phyloP scores from a whole-genome alignment of 2,888 invertebrate genomes.

The Sarcophaga subvicina region DNA sequence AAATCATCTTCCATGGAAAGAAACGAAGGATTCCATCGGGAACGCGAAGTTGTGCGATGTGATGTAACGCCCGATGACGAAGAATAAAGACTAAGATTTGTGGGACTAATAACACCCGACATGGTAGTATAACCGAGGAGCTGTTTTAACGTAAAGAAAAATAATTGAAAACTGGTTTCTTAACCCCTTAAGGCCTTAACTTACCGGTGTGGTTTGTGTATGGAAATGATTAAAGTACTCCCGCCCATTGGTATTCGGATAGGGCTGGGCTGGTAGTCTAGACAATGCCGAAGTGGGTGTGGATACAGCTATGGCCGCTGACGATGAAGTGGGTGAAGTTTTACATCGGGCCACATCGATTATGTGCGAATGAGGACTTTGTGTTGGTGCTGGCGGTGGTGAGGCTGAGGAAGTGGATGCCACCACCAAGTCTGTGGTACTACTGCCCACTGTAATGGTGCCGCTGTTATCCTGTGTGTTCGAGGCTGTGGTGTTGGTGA shows the following conservation, averaged over 20 bases:
- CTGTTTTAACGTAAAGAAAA: slow-evolving; percentile 82
- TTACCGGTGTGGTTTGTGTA: slow-evolving; percentile 88
- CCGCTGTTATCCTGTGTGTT: slow-evolving; percentile 57
- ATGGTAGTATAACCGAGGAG: slow-evolving; percentile 95
- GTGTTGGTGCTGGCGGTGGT: slow-evolving; percentile 74
- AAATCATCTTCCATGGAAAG: slow-evolving; percentile 95
- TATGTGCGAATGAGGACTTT: slow-evolving; percentile 74
- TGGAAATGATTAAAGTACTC: slow-evolving; percentile 96
- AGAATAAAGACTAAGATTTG: slow-evolving; percentile 92
- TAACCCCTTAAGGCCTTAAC: slow-evolving; percentile 41
- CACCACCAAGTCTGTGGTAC: slow-evolving; percentile 69
- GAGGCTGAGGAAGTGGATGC: slow-evolving; percentile 57
- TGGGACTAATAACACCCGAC: slow-evolving; percentile 94
- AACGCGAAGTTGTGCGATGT: slow-evolving; percentile 87
- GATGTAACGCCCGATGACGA: slow-evolving; percentile 83
- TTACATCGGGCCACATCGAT: slow-evolving; percentile 74
- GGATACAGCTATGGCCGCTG: slow-evolving; percentile 66
- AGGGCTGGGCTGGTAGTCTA: slow-evolving; percentile 82
- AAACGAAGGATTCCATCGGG: slow-evolving; percentile 94
- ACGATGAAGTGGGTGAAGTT: slow-evolving; percentile 63
- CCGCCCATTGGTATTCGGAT: slow-evolving; percentile 82
- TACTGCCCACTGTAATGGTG: slow-evolving; percentile 68
- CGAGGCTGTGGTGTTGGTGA: slow-evolving; percentile 59
- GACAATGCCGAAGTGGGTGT: slow-evolving; percentile 70
- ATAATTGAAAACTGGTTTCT: not conserved